Evolutionary conservation across 1,140 invertebrate species (phyloP), one percentile per base, ranked within the genome.

Genomic region (Drosophila kanapiae): DNA sequence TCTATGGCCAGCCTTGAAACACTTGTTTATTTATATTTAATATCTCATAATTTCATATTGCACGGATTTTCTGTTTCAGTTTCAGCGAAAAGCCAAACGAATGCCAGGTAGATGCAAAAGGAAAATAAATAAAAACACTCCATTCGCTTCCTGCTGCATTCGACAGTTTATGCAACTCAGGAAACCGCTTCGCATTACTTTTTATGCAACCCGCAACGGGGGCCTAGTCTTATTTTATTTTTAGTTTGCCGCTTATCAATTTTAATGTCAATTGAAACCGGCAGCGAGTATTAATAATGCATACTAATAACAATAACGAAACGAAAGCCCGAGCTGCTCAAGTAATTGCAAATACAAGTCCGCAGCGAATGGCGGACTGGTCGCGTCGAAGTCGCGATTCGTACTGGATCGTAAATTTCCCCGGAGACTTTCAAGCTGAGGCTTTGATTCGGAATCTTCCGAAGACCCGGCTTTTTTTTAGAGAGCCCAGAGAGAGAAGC

Each of bases 161-260:
- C 69, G 83, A 82, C 68, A 72, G 68, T 87, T 84, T 80, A 84
- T 87, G 84, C 84, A 87, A 84, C 81, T 75, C 84, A 88, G 84
- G 84, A 84, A 88, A 78, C 48, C 68, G 74, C 80, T 81, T 90
- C 78, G 70, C 80, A 81, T 88, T 84, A 88, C 84, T 90, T 90
- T 90, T 90, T 88, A 88, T 88, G 81, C 84, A 81, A 90, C 62
- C 48, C 53, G 69, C 81, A 85, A 37, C 42, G 61, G 56, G 74
- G 70, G 63, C 49, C 68, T 51, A 70, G 80, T 45, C 51, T 54
- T 54, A 47, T 64, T 80, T 78, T 80, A 69, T 75, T 82, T 78
- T 68, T 57, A 70, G 62, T 87, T 78, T 80, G 80, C 64, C 64
- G 84, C 72, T 87, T 88, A 88, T 88, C 81, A 88, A 84, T 78